phyloP scores from a whole-genome alignment of 2,888 invertebrate species.

The Eupithecia subumbrata region DNA sequence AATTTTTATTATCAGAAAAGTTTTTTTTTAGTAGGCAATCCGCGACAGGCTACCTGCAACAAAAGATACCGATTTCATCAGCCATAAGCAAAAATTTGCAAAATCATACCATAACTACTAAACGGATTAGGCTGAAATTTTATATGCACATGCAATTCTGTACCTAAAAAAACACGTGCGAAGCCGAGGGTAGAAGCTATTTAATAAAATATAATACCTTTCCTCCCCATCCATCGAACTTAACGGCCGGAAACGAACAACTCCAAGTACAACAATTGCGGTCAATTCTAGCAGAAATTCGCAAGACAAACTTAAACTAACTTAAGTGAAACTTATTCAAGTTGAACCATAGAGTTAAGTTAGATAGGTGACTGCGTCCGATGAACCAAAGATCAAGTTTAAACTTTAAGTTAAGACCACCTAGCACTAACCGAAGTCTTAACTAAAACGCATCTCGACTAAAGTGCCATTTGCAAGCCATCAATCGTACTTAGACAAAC shows the following conservation, averaged over 20 bases:
- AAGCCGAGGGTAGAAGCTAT: not conserved
- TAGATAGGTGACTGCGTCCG: conserved; percentile 28
- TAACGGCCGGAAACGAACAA: not conserved
- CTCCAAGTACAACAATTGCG: conserved; percentile 9
- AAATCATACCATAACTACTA: not conserved
- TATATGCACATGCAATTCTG: not conserved
- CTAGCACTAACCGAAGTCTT: conserved; percentile 29
- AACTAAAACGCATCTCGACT: conserved; percentile 49
- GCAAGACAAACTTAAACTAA: conserved; percentile 11
- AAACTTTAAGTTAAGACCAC: conserved; percentile 28
- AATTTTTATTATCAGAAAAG: too few relatives aligned
- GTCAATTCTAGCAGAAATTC: conserved; percentile 12
- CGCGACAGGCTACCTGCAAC: too few relatives aligned
- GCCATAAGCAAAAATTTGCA: too few relatives aligned
- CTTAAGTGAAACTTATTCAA: conserved; percentile 12
- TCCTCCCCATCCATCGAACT: not conserved
- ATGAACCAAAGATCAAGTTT: conserved; percentile 36
- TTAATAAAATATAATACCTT: not conserved
- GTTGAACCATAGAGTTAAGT: conserved; percentile 15
- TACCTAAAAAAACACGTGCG: not conserved
- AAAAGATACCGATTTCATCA: too few relatives aligned
- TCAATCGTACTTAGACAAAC: conserved; percentile 55
- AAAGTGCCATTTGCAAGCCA: conserved; percentile 55
- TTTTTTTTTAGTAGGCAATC: too few relatives aligned
- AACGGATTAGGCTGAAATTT: not conserved